phyloP scores from a whole-genome alignment of 2,888 invertebrate genomes.

The Carterocephalus palaemon region DNA sequence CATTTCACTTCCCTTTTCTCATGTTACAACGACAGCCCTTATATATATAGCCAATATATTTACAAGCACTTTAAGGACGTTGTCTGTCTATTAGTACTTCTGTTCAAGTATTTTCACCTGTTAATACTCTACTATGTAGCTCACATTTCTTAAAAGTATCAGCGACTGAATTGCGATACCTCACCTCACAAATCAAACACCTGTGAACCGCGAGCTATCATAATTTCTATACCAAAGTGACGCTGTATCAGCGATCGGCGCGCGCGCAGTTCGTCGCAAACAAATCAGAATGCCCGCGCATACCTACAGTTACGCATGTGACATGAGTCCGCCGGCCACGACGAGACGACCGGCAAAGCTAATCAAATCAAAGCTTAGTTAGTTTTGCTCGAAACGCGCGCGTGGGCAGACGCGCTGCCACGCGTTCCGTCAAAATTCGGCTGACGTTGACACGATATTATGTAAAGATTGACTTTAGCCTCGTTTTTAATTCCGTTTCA shows the following conservation, averaged over 20 bases:
- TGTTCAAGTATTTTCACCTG: too few relatives aligned
- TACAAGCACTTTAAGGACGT: too few relatives aligned
- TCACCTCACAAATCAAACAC: conserved; percentile 16
- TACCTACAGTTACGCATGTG: conserved; percentile 16
- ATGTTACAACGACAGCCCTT: too few relatives aligned
- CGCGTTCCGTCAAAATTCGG: conserved; percentile 36
- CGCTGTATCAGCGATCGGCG: conserved; percentile 7
- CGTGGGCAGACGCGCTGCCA: conserved; percentile 38
- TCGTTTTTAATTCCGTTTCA: conserved; percentile 24
- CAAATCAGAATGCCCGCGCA: conserved; percentile 20
- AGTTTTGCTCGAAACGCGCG: conserved; percentile 54
- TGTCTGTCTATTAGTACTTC: too few relatives aligned
- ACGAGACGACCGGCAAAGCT: too few relatives aligned
- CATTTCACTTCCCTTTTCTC: too few relatives aligned
- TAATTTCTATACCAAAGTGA: conserved; percentile 16
- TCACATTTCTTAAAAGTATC: background rate
- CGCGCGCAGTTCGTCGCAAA: too few relatives aligned
- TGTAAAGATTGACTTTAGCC: conserved; percentile 31
- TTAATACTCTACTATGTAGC: too few relatives aligned
- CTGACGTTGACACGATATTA: conserved; percentile 52
- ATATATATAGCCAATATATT: too few relatives aligned
- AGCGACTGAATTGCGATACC: background rate
- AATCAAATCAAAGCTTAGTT: too few relatives aligned
- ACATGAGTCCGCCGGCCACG: too few relatives aligned
- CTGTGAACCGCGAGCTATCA: conserved; percentile 12